phyloP scores from a whole-genome alignment of 2,113 vertebrate species.

The Salminus brasiliensis region DNA sequence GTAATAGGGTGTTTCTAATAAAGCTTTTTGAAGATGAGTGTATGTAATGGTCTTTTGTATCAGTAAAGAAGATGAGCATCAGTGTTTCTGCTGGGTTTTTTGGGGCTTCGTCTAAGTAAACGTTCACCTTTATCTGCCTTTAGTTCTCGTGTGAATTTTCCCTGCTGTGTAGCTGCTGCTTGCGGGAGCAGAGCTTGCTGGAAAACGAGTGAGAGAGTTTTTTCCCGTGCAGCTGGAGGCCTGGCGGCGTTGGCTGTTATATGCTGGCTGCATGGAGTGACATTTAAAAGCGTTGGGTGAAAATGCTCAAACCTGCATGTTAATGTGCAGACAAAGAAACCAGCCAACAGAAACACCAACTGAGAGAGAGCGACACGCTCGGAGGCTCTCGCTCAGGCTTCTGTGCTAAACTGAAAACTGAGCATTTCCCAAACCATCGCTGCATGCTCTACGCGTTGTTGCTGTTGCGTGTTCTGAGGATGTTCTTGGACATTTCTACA shows the following conservation, averaged over 20 bases:
- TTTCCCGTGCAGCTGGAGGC: background rate
- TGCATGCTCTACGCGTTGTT: too few species aligned
- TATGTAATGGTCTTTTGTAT: background rate
- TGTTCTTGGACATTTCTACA: too few species aligned
- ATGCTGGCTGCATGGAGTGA: background rate
- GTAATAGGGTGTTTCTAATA: too few species aligned
- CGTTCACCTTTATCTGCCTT: background rate
- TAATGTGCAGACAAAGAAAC: background rate
- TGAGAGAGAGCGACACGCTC: background rate
- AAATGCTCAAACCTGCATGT: background rate
- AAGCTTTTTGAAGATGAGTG: background rate
- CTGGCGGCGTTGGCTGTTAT: background rate
- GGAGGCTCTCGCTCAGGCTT: background rate
- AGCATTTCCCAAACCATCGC: too few species aligned
- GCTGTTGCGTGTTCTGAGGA: too few species aligned
- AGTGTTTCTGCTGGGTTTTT: background rate
- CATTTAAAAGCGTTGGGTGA: background rate
- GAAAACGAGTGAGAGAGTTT: background rate
- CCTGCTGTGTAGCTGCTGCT: background rate
- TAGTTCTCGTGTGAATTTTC: background rate
- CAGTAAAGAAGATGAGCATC: background rate
- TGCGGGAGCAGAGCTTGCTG: background rate
- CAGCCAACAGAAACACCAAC: background rate
- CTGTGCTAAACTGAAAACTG: too few species aligned
- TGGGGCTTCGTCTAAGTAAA: background rate